These are phyloP conservation scores for Callaeas wilsoni DNA, from an alignment of 2,113 vertebrate species.

Conservation along the genomic window DNA sequence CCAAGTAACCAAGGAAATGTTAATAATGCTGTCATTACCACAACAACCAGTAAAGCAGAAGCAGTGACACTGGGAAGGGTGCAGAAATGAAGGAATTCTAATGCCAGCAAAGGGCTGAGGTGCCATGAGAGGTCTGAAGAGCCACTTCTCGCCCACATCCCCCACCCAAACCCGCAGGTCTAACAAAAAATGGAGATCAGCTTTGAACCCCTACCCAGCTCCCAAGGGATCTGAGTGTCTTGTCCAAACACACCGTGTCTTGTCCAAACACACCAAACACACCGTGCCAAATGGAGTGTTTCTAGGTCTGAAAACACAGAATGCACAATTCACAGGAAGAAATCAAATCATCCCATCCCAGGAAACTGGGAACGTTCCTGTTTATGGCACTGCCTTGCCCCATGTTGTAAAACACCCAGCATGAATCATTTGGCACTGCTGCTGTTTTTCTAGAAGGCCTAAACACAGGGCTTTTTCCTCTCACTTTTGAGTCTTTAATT, in stretches of 20 bases:
- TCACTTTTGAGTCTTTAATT: background rate
- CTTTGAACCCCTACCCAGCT: background rate
- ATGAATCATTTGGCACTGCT: background rate
- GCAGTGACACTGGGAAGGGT: background rate
- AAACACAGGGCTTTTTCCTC: background rate
- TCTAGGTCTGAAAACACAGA: background rate
- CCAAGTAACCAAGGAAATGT: background rate
- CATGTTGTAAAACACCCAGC: background rate
- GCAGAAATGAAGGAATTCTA: background rate
- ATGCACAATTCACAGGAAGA: background rate
- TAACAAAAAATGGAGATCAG: background rate
- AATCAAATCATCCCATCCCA: background rate
- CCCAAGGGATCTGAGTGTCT: background rate
- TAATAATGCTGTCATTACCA: background rate
- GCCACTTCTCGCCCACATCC: background rate
- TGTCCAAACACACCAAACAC: background rate
- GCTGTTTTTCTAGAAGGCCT: background rate
- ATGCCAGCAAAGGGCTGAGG: background rate
- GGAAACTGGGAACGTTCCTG: background rate
- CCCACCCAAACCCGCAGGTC: background rate
- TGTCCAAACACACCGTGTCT: background rate
- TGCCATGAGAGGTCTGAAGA: background rate
- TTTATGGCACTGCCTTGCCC: background rate
- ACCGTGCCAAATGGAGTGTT: rapidly evolving
- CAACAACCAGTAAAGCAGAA: background rate